Evolutionary conservation across 2,797 vertebrate genomes (phyloP), one percentile per base, ranked within the genome.

Genomic region (Gorsachius magnificus): DNA sequence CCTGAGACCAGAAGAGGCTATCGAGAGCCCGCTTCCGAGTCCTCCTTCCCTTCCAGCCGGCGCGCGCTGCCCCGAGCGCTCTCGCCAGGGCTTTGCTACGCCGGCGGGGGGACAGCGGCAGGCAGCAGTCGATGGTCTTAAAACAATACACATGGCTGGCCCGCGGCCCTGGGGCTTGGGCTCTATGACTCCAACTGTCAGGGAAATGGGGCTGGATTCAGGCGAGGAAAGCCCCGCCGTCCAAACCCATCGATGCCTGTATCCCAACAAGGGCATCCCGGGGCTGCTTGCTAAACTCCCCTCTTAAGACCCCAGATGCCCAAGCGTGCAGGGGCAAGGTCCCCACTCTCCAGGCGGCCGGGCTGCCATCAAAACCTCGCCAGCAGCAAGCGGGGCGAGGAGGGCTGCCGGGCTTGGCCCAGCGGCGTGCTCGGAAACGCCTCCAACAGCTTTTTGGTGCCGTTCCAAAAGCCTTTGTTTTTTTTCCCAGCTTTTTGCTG

Each of bases 11-110:
- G 95, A 95, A 81, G 90, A 95, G 96, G 95, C 53, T 71, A 95
- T 92, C 71, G 41, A 97, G 95, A 96, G 96, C 93, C 95, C 80
- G 54, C 88, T 98, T 98, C 96, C 92, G 95, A 98, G 97, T 90
- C 92, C 96, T 71, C 35, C 92, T 92, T 96, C 91, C 41, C 90
- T 63, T 45, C 31, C 77, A 65, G 79, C 75, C 69, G 0, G 16
- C 5, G 5, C 48, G 33, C 79, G 22, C 83, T 76, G 90, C 95
- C 94, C 89, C 1, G 46, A 13, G 61, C 38, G 80, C 68, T 48
- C 72, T 53, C 4, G 16, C 72, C 12, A 46, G 11, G 58, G 50
- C 80, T 96, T 91, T 94, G 93, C 82, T 84, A 10, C n/a, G 6
- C 20, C 20, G 26, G 45, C 2, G 12, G 41, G 91, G 91, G 95